phyloP scores from a whole-genome alignment of 2,113 vertebrate species.

The Toxotes jaculatrix region DNA sequence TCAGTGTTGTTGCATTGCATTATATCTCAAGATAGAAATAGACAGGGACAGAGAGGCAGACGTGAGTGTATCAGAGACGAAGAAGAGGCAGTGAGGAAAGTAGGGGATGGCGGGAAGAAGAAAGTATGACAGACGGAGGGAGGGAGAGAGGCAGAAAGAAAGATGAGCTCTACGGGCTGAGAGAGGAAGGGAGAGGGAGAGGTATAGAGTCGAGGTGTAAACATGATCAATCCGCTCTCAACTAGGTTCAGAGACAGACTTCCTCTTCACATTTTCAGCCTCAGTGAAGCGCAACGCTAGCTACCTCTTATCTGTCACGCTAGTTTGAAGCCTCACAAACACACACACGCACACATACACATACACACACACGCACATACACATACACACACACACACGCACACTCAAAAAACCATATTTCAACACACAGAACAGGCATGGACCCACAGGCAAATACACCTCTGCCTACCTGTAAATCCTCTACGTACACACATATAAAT shows the following conservation, averaged over 20 bases:
- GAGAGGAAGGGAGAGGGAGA: constrained; percentile 34
- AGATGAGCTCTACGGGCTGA: constrained; percentile 57
- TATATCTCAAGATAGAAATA: constrained; percentile 25
- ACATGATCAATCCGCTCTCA: constrained; percentile 81
- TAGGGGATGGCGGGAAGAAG: constrained; percentile 11
- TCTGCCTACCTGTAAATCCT: constrained; percentile 53
- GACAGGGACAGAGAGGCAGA: constrained; percentile 18
- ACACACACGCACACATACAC: constrained; percentile 44
- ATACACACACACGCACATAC: constrained; percentile 41
- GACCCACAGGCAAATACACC: constrained; percentile 35
- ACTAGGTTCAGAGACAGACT: constrained; percentile 75
- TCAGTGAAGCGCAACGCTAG: constrained; percentile 75
- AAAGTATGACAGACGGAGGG: constrained; percentile 52
- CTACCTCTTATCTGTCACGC: constrained; percentile 78
- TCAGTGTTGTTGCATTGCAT: not conserved
- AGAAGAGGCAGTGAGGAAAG: constrained; percentile 44
- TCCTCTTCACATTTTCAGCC: constrained; percentile 79
- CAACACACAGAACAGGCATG: constrained; percentile 29
- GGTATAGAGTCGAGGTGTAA: constrained; percentile 72
- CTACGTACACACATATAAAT: not conserved
- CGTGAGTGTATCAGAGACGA: constrained; percentile 29
- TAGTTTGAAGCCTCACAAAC: constrained; percentile 58
- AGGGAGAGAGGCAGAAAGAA: constrained; percentile 36
- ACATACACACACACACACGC: constrained; percentile 42
- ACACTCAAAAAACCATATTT: constrained; percentile 42